Base-by-base conservation (phyloP, 1,140 invertebrate genomes). In the Drosophila gunungcola region DNA sequence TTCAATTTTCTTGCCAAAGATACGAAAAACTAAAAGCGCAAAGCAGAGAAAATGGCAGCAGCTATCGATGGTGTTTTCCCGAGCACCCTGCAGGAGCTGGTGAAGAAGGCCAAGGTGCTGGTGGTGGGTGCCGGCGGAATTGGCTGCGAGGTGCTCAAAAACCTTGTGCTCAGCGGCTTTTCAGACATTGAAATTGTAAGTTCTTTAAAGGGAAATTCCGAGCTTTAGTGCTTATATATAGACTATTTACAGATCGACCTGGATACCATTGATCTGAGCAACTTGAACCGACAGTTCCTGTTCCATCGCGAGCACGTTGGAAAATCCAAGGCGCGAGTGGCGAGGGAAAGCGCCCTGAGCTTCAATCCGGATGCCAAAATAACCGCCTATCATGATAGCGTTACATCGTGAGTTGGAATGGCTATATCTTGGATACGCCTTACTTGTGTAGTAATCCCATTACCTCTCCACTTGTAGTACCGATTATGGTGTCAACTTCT, bases 241-340 rank as follows among this genome's bases (percentile, higher is more conserved):
- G 34, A 43, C 29, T 61, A 36, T n/a, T 90, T 84, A 78, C 93
- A 99, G 98, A 99, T 99, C 93, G 99, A 99, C 94, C 94, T 99
- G 88, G 99, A 99, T 92, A 99, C 98, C 3, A 99, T 99, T 91
- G 99, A 99, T 94, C 97, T 99, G n/a, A 99, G 98, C 93, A 99
- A 99, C 92, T 94, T 99, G 38, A 99, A 99, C 92, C 94, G 99
- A 12, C 99, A 99, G 92, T 99, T 99, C 93, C 93, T 99, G 3
- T 99, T 99, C 92, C 96, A 98, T 91, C 98, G 98, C 88, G 96
- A 98, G 90, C 98, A 99, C 95, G 98, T 99, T 73, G 98, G 98
- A 4, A 98, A 98, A 93, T 97, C 98, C 3, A 99, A 99, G 93
- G 96, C 97, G 1, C 93, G 95, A 39, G 96, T 98, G 48, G 98